A percentile compares a stretch with the other conserved stretches of the same genome.
phyloP scores from a whole-genome alignment of 1,140 invertebrate genomes.

The Drosophila ironensis region DNA sequence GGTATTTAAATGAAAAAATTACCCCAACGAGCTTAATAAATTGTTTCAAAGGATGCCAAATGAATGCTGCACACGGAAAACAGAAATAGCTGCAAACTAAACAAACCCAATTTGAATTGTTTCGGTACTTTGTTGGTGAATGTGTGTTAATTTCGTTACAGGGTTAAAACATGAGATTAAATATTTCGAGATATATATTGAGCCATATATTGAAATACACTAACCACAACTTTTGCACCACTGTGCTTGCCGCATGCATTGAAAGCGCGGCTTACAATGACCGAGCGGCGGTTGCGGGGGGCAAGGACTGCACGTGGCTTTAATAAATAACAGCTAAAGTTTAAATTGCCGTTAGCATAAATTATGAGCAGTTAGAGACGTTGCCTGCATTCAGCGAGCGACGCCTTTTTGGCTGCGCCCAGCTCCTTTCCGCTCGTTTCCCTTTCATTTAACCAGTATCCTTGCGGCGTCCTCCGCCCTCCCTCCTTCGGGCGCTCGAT shows the following conservation, averaged over 20 bases:
- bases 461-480: not conserved
- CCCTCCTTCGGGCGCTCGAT: no score
- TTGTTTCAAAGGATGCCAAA: conserved; percentile 5
- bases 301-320: conserved; percentile 39
- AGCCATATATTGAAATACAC: not conserved
- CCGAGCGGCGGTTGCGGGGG: not conserved
- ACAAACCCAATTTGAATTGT: no score
- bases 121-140: no score
- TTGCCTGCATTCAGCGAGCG: conserved; percentile 57
- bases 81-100: no score
- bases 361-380: conserved; percentile 73
- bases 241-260: conserved; percentile 35
- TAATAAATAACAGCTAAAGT: conserved; percentile 77
- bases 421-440: conserved; percentile 19
- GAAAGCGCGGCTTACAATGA: conserved; percentile 43
- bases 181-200: not conserved
- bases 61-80: not conserved
- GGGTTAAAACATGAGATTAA: not conserved
- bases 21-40: conserved; percentile 30
- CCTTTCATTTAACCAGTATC: conserved; percentile 4
- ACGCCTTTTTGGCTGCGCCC: conserved; percentile 54
- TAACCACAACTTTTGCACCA: not conserved
- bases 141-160: no score
- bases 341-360: conserved; percentile 79
- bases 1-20: conserved; percentile 33